Evolutionary conservation across 2,888 invertebrate species (phyloP), one percentile per base, ranked within the genome.

Genomic region (Chrysina gloriosa): DNA sequence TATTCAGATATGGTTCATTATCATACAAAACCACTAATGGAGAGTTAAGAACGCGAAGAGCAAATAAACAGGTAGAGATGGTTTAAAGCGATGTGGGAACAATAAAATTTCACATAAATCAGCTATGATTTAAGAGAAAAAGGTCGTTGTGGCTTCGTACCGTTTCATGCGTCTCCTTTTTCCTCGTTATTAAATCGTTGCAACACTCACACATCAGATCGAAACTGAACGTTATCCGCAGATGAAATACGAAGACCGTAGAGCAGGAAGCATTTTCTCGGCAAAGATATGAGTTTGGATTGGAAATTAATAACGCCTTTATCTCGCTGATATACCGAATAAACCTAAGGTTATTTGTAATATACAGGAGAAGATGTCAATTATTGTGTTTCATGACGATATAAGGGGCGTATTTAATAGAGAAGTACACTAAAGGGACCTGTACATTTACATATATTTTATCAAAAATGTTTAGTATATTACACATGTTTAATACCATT

Each of bases 61-160:
- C 29, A 61, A 61, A 61, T 61, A 61, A 61, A 42, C 58, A 61
- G 58, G 58, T 61, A 45, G 25, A 45, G 23, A 61, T 61, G 58
- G 45, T 45, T 61, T 45, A 61, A 61, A 27, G 7, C 42, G 27
- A 52, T 52, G 52, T 31, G 52, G 31, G 52, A 52, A 42, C 42
- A 45, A 61, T 61, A 42, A 42, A 42, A 42, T 61, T 61, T 61
- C 58, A 42, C 58, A 61, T 61, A 61, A 61, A 61, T 61, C 58
- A 42, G 9, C 16, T 42, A 9, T 45, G 58, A 61, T 61, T 61
- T 61, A 61, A 42, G 27, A 42, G 36, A 16, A 16, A 27, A 61
- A n/a, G 42, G 27, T n/a, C 25, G 7, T 19, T 42, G 58, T 27
- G 39, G 39, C 56, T 56, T 23, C 27, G n/a, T 34, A 27, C 58